These are phyloP conservation scores for Amitus sp. DNA, from an alignment of 2,888 invertebrate genomes.

Conservation along the genomic window DNA sequence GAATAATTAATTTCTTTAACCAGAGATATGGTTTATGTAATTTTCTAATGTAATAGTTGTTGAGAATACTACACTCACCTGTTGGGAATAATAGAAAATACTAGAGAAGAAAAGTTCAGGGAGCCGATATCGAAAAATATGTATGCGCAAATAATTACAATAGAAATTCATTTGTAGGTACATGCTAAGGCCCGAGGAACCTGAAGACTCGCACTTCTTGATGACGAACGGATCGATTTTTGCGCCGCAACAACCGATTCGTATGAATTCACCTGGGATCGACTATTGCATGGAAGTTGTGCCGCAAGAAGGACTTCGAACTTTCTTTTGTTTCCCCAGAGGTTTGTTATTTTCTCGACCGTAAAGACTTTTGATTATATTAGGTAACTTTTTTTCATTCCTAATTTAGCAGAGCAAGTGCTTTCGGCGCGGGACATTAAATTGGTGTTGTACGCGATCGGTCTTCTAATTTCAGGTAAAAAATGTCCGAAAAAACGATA, in stretches of 20 bases:
- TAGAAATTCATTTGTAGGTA: too few species aligned
- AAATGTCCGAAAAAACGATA: too few species aligned
- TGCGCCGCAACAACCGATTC: slow-evolving; percentile 66
- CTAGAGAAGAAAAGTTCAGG: too few species aligned
- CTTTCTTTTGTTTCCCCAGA: slow-evolving; percentile 68
- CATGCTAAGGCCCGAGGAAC: slow-evolving; percentile 68
- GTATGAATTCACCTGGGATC: slow-evolving; percentile 66
- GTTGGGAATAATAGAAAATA: too few species aligned
- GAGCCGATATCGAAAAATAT: too few species aligned
- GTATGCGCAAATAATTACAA: too few species aligned
- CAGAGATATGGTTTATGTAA: too few species aligned
- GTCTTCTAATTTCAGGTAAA: too few species aligned
- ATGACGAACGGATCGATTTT: slow-evolving; percentile 71
- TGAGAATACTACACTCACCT: too few species aligned
- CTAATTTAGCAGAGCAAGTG: background rate
- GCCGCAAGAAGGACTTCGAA: slow-evolving; percentile 66
- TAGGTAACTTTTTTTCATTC: background rate
- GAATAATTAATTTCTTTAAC: too few species aligned
- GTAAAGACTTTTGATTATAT: background rate
- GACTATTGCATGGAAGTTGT: slow-evolving; percentile 74
- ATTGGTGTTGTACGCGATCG: slow-evolving; percentile 56
- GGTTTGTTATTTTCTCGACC: slow-evolving; percentile 40
- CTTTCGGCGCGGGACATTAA: slow-evolving; percentile 41
- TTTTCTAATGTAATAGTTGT: too few species aligned
- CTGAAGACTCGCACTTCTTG: slow-evolving; percentile 70